A percentile compares a stretch with the other conserved stretches of the same genome.
These are phyloP conservation scores for Progne subis DNA, from an alignment of 2,113 vertebrate genomes.

Conservation along the genomic window DNA sequence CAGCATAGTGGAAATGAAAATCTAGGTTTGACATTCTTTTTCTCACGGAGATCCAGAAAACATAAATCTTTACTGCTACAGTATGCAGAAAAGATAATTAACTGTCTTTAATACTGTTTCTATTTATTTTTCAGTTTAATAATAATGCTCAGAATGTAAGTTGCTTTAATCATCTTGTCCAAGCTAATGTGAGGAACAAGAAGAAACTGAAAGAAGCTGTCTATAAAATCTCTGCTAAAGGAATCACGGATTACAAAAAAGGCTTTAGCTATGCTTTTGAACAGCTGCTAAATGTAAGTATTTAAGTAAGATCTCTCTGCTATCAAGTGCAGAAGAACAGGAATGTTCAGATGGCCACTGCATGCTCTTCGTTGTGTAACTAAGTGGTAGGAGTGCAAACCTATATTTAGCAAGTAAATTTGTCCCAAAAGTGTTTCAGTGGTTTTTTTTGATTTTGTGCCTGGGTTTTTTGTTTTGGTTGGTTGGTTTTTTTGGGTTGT, in stretches of 20 bases:
- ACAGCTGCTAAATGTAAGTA: conserved; percentile 90
- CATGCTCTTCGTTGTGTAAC: neutral
- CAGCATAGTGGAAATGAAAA: neutral
- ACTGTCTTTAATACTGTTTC: neutral
- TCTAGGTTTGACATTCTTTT: neutral
- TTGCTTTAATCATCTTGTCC: conserved; percentile 95
- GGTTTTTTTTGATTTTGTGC: no score
- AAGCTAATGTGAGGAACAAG: conserved; percentile 98
- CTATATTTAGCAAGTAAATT: neutral
- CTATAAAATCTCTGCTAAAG: conserved; percentile 95
- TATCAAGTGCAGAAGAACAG: neutral
- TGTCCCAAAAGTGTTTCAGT: neutral
- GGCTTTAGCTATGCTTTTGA: conserved; percentile 98
- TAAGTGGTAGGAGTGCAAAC: neutral
- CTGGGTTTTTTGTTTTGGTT: no score
- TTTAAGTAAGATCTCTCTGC: neutral
- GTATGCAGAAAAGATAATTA: neutral
- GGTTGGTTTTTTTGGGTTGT: no score
- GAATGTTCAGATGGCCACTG: neutral
- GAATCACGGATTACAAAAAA: conserved; percentile 97
- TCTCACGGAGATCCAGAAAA: neutral
- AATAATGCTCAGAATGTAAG: conserved; percentile 93
- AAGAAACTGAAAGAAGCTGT: conserved; percentile 96
- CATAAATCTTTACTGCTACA: neutral
- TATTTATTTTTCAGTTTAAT: conserved; percentile 84